These are phyloP conservation scores for Mustela nigripes DNA, from an alignment of 2,113 vertebrate species.

Conservation along the genomic window DNA sequence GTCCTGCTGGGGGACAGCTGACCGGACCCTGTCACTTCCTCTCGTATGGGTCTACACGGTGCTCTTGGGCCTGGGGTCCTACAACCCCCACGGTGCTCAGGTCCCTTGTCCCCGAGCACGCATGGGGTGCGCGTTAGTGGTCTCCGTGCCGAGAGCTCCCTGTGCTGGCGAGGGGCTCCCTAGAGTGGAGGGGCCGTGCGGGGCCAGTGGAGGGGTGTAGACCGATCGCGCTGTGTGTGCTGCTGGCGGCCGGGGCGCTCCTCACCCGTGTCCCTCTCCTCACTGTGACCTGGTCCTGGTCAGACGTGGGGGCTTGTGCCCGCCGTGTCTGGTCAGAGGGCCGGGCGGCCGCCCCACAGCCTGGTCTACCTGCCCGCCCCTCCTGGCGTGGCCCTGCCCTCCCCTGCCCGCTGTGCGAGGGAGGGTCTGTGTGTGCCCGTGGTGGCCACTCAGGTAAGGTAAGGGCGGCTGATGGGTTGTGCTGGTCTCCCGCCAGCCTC, in stretches of 20 bases:
- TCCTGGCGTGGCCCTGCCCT: too few relatives aligned
- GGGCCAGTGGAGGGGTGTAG: not conserved
- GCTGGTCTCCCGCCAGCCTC: not conserved
- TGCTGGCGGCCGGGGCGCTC: not conserved
- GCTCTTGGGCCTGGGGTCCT: not conserved
- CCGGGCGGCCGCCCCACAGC: not conserved
- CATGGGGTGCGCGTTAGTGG: accelerated
- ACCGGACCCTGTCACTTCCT: not conserved
- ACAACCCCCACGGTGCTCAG: not conserved
- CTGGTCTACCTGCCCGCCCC: not conserved
- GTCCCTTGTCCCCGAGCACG: not conserved
- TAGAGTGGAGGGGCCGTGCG: not conserved
- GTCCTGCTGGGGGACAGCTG: not conserved
- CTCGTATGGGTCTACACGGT: not conserved
- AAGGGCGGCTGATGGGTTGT: not conserved
- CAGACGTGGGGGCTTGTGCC: not conserved
- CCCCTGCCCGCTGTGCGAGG: not conserved
- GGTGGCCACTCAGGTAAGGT: not conserved
- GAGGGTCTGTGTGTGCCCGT: not conserved
- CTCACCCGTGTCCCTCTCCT: not conserved
- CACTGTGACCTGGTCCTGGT: accelerated
- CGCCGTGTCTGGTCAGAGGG: not conserved
- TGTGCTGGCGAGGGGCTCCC: not conserved
- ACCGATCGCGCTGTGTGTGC: not conserved
- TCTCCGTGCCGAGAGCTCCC: not conserved